A percentile compares a stretch with the other conserved stretches of the same genome.
phyloP scores from a whole-genome alignment of 1,140 invertebrate species.

The Drosophila kohkoa region DNA sequence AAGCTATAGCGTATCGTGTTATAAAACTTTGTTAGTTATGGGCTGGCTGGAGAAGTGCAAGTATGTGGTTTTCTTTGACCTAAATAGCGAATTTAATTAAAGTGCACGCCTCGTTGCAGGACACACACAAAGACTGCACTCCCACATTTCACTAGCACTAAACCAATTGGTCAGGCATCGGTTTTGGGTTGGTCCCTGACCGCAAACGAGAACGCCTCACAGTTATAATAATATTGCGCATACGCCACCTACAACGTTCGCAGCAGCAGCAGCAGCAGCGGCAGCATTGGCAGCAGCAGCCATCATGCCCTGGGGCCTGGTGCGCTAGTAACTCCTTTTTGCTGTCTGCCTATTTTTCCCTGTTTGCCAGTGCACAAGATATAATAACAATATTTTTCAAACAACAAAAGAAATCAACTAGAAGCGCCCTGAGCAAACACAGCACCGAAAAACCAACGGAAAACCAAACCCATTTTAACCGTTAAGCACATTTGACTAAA shows the following conservation, averaged over 20 bases:
- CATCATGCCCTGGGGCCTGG: conserved; percentile 33
- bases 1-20: conserved; percentile 37
- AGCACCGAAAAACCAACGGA: conserved; percentile 45
- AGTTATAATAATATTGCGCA: conserved; percentile 82
- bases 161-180: conserved; percentile 74
- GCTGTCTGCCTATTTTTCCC: conserved; percentile 38
- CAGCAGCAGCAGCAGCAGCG: neutral
- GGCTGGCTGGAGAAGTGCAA: neutral
- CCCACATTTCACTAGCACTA: conserved; percentile 76
- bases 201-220: conserved; percentile 74
- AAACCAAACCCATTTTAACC: conserved; percentile 83
- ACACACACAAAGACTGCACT: conserved; percentile 42
- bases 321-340: conserved; percentile 66
- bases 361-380: conserved; percentile 41
- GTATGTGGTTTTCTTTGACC: conserved; percentile 56
- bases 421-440: conserved; percentile 67
- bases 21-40: conserved; percentile 51
- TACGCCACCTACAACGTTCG: conserved; percentile 77
- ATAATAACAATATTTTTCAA: conserved; percentile 82
- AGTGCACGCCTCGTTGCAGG: conserved; percentile 66
- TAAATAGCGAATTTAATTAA: conserved; percentile 81
- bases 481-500: conserved; percentile 83
- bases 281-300: neutral
- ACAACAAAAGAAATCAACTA: conserved; percentile 80
- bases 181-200: conserved; percentile 76